A percentile compares a stretch with the other conserved stretches of the same genome.
phyloP scores from a whole-genome alignment of 2,888 invertebrate genomes.

The Drosophila formosana region DNA sequence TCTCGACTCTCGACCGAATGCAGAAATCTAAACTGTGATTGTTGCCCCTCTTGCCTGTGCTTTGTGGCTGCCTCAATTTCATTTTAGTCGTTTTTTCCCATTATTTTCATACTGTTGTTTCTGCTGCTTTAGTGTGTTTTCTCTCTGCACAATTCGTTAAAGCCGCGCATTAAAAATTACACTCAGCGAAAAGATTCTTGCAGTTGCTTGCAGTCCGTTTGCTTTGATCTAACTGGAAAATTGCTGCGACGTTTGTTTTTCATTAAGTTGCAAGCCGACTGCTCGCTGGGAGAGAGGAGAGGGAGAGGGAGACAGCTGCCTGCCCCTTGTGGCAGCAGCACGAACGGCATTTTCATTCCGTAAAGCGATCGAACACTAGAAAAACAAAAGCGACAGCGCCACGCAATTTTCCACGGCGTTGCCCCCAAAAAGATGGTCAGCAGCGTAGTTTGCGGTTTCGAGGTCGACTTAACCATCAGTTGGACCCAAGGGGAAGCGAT shows the following conservation, averaged over 20 bases:
- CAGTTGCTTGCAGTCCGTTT: slow-evolving; percentile 11
- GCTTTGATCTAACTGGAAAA: slow-evolving; percentile 73
- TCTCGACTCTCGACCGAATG: slow-evolving; percentile 13
- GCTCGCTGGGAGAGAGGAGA: neutral
- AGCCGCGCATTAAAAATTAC: slow-evolving; percentile 71
- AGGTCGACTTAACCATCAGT: slow-evolving; percentile 52
- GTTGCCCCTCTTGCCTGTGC: slow-evolving; percentile 29
- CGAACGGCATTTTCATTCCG: slow-evolving; percentile 78
- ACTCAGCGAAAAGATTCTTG: slow-evolving; percentile 60
- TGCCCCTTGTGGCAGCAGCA: slow-evolving; percentile 62
- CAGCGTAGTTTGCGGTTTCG: slow-evolving; percentile 71
- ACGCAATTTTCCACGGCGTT: slow-evolving; percentile 75
- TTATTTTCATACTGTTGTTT: slow-evolving; percentile 68
- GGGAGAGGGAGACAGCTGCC: slow-evolving; percentile 21
- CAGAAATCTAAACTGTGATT: slow-evolving; percentile 79
- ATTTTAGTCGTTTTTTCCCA: slow-evolving; percentile 73
- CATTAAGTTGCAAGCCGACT: slow-evolving; percentile 54
- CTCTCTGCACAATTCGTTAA: slow-evolving; percentile 72
- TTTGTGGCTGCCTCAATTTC: slow-evolving; percentile 67
- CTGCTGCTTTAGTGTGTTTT: slow-evolving; percentile 36
- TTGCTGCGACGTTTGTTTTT: slow-evolving; percentile 78
- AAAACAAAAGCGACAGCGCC: slow-evolving; percentile 29
- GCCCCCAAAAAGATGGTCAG: slow-evolving; percentile 58
- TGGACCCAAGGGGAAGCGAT: neutral
- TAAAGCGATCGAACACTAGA: slow-evolving; percentile 65